Evolutionary conservation across 2,113 vertebrate genomes (phyloP).

Genomic region (Mus spicilegus): DNA sequence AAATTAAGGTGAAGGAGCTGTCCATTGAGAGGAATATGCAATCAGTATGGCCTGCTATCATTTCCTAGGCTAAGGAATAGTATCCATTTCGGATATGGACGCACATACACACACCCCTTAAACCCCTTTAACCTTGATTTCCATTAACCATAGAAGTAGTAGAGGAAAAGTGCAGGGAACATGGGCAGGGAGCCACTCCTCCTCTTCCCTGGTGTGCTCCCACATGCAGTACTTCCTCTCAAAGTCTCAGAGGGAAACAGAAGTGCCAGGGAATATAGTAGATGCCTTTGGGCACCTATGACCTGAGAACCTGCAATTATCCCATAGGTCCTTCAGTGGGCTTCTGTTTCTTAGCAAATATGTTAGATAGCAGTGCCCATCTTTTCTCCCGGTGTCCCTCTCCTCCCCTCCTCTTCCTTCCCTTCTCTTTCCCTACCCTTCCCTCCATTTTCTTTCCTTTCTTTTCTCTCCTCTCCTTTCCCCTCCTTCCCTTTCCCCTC

Average conservation of each 20-base stretch:
- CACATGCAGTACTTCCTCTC: background rate
- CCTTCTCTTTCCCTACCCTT: fast-evolving
- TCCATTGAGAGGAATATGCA: background rate
- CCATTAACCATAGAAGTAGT: background rate
- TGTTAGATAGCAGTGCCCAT: background rate
- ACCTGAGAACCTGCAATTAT: background rate
- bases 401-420: no score
- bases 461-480: fast-evolving
- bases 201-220: background rate
- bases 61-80: background rate
- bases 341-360: background rate
- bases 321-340: background rate
- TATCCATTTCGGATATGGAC: background rate
- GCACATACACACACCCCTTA: background rate
- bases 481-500: no score
- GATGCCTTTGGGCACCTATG: background rate
- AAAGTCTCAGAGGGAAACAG: background rate
- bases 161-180: background rate
- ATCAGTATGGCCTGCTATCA: background rate
- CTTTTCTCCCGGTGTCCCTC: no score
- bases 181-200: background rate
- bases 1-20: background rate
- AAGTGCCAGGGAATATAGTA: background rate
- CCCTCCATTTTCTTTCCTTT: no score
- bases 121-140: background rate